phyloP scores from a whole-genome alignment of 2,113 vertebrate species.

The Hippoglossus stenolepis region DNA sequence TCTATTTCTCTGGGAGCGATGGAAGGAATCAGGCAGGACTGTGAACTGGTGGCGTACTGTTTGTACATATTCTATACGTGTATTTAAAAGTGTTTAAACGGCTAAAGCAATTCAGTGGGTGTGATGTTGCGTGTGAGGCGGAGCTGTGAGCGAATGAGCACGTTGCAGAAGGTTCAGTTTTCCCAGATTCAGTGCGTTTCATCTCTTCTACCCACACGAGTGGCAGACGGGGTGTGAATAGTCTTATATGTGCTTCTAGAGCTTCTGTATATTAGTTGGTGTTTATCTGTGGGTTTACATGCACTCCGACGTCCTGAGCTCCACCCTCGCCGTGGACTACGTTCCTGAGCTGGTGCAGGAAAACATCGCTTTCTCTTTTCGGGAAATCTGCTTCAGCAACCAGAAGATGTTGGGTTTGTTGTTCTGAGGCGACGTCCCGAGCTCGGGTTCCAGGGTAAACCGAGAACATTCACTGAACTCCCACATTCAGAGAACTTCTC shows the following conservation, averaged over 20 bases:
- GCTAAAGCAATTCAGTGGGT: constrained; percentile 56
- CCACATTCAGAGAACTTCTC: no score
- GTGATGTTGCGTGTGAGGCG: constrained; percentile 30
- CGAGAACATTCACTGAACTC: no score
- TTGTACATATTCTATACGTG: constrained; percentile 81
- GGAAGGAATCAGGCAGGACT: constrained; percentile 37
- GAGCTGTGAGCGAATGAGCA: not conserved
- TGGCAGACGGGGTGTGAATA: constrained; percentile 78
- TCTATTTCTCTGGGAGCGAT: constrained; percentile 23
- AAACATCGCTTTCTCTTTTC: constrained; percentile 1
- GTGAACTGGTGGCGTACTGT: constrained; percentile 37
- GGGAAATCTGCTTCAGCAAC: not conserved
- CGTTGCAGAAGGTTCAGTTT: constrained; percentile 17
- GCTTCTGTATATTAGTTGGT: constrained; percentile 54
- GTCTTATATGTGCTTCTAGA: constrained; percentile 45
- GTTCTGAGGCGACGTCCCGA: not conserved
- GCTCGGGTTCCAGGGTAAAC: not conserved
- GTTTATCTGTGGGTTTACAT: constrained; percentile 64
- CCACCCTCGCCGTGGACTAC: not conserved
- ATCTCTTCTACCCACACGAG: constrained; percentile 48
- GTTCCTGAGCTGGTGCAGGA: constrained; percentile 6
- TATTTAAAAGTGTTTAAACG: constrained; percentile 76
- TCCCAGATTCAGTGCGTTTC: constrained; percentile 39
- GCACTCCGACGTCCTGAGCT: constrained; percentile 20
- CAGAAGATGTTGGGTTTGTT: no score